Percentiles rank a stretch among this genome's conserved stretches.
Evolutionary conservation across 2,113 vertebrate genomes (phyloP).

Genomic region (Phainopepla nitens): DNA sequence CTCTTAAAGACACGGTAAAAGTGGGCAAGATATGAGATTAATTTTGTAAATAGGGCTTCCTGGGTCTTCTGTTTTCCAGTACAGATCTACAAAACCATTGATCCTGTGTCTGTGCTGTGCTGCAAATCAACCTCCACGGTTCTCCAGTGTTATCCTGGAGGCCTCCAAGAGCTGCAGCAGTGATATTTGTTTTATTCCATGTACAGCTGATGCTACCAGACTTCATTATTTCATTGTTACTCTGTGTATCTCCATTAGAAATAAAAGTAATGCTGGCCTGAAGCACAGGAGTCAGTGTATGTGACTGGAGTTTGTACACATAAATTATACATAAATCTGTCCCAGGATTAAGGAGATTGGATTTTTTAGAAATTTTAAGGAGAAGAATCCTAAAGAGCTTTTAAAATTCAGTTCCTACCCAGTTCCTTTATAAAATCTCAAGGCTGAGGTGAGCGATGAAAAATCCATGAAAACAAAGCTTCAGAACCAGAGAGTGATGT

Average conservation of each 20-base stretch:
- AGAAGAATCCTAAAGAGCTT: background rate
- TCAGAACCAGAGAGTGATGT: background rate
- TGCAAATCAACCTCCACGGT: rapidly evolving
- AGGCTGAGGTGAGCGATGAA: background rate
- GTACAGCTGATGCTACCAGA: background rate
- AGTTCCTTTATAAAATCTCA: background rate
- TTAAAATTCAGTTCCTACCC: background rate
- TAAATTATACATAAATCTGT: constrained; percentile 17
- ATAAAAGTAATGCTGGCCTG: background rate
- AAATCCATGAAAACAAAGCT: constrained; percentile 36
- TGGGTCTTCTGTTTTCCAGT: background rate
- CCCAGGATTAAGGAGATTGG: background rate
- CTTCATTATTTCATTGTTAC: background rate
- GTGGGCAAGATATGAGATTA: background rate
- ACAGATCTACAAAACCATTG: background rate
- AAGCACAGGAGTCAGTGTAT: background rate
- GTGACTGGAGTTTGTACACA: background rate
- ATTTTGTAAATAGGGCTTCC: background rate
- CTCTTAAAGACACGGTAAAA: background rate
- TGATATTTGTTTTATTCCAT: background rate
- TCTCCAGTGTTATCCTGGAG: background rate
- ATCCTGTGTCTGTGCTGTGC: background rate
- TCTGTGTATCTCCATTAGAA: background rate
- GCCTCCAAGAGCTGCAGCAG: background rate
- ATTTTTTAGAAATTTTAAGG: background rate